Base-by-base conservation (phyloP, 1,140 invertebrate species). In the Camponotus floridanus region DNA sequence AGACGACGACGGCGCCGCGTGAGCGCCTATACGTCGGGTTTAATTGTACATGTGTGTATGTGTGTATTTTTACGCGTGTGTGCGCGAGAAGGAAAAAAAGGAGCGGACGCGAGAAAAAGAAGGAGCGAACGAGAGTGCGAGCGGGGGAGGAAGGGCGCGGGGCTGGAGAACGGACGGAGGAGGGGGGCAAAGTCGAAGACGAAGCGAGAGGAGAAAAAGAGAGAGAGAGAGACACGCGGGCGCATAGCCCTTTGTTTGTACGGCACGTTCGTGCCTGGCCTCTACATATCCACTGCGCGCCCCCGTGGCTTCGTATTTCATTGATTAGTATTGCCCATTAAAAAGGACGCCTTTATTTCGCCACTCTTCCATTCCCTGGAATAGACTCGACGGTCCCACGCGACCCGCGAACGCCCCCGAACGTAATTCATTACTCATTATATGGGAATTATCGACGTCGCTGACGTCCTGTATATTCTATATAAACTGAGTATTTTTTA, bases 321-420 rank as follows among this genome's bases (percentile, higher is more conserved):
- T 95, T 95, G 94, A 94, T 93, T 94, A 94, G 93, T 94, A 95
- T 95, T 95, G 92, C 91, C 93, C 93, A 94, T 95, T 94, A 95
- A 93, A 26, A 94, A 94, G 92, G 91, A 91, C 91, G 89, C 92
- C 92, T 93, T 94, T 94, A 87, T 91, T 88, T 88, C 91, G 86
- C 88, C 90, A 91, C 88, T 88, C 79, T 88, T 86, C 87, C 81
- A 70, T 85, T 90, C 81, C 87, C 87, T 86, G 64, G 78, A 83
- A 88, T 89, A 64, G 88, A 26, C 26, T 26, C 26, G 26, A 85
- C 89, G 74, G 45, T 76, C 64, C 48, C 39, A 73, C 68, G 79
- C 62, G 62, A 67, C 45, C 48, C 48, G 55, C n/a, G 48, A 73
- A 55, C 48, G 68, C 26, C 6, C 39, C 39, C 36, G 15, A 31